Conservation (phyloP, 2,888 invertebrate genomes). For the Acheta domesticus region DNA sequence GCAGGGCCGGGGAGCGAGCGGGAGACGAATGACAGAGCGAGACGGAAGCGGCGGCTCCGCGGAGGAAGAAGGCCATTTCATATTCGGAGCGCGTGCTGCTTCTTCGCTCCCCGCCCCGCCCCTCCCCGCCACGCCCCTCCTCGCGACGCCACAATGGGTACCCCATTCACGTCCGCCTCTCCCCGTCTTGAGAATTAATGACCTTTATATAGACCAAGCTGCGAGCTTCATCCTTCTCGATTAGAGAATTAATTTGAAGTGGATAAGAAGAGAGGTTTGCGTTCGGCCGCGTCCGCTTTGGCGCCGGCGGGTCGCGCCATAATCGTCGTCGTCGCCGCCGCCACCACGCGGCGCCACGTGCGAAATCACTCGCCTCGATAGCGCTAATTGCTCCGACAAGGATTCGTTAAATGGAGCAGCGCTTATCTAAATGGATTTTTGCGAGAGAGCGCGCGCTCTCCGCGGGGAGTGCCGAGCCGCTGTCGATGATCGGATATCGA, state of each 20-base stretch:
- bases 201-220: slow-evolving; percentile 23
- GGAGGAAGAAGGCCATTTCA: slow-evolving; percentile 25
- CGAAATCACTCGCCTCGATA: slow-evolving; percentile 7
- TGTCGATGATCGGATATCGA: neutral
- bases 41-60: neutral
- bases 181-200: slow-evolving; percentile 28
- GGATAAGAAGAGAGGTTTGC: slow-evolving; percentile 23
- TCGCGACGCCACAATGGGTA: slow-evolving; percentile 25
- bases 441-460: neutral
- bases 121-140: neutral
- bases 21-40: neutral
- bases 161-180: slow-evolving; percentile 23
- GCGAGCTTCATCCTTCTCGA: slow-evolving; percentile 7
- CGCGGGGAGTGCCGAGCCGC: neutral
- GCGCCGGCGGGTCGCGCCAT: neutral
- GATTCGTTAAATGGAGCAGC: neutral
- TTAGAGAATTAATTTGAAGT: slow-evolving; percentile 24
- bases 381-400: slow-evolving; percentile 18
- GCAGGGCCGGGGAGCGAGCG: neutral
- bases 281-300: neutral
- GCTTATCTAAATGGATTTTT: neutral
- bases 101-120: neutral
- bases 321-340: neutral
- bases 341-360: neutral
- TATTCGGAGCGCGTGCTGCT: slow-evolving; percentile 24